phyloP scores from a whole-genome alignment of 2,888 invertebrate species.

The Hypomecis punctinalis region DNA sequence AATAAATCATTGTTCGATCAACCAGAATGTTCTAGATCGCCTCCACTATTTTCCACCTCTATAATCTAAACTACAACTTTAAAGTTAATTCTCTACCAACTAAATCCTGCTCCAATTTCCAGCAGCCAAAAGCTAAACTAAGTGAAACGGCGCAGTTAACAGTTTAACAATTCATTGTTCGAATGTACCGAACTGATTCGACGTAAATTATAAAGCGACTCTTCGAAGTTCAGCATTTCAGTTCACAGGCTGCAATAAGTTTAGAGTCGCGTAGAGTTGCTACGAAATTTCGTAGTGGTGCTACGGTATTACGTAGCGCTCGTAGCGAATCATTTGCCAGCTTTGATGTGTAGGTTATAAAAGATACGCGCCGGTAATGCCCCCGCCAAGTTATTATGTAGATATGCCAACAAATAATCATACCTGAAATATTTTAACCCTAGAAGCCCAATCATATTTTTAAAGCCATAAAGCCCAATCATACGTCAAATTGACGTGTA shows the following conservation, averaged over 20 bases:
- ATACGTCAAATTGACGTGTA: no score
- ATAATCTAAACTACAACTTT: no score
- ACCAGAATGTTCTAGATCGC: no score
- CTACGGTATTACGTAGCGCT: conserved; percentile 23
- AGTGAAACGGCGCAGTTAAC: conserved; percentile 2
- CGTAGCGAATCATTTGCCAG: conserved; percentile 4
- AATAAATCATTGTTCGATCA: no score
- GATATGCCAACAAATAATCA: no score
- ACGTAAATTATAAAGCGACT: conserved; percentile 10
- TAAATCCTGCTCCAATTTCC: conserved; percentile 1
- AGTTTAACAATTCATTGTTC: conserved; percentile 17
- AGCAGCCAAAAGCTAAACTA: conserved; percentile 3
- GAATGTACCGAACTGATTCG: neutral
- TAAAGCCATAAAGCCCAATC: no score
- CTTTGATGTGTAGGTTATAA: no score
- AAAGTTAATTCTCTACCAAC: neutral
- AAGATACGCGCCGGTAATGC: no score
- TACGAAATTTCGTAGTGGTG: conserved; percentile 16
- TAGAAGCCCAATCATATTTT: no score
- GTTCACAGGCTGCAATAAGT: neutral
- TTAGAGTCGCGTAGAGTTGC: neutral
- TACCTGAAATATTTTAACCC: no score
- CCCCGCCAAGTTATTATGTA: no score
- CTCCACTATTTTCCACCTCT: no score
- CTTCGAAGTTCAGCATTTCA: neutral